Evolutionary conservation across 2,888 invertebrate genomes (phyloP).

Genomic region (Caenorhabditis sinica): DNA sequence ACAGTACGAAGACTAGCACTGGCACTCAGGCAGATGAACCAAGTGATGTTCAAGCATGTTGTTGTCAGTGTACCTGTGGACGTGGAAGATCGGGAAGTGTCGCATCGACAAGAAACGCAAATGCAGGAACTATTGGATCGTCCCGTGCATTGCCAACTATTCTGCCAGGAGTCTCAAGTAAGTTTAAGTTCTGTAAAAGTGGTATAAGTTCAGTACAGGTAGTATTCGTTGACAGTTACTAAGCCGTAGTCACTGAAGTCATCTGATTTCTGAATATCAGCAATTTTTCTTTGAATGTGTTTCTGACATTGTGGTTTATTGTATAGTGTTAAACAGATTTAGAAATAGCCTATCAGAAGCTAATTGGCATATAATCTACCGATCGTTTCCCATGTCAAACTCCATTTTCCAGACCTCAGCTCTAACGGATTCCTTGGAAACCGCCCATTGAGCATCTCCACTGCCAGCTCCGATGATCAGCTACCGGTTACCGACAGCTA

Average conservation of each 20-base stretch:
- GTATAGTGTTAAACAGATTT: too few species aligned
- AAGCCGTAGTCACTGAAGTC: too few species aligned
- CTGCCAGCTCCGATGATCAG: conserved; percentile 20
- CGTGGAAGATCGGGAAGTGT: not conserved
- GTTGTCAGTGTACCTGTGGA: conserved; percentile 19
- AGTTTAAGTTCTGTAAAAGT: not conserved
- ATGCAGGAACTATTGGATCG: conserved; percentile 6
- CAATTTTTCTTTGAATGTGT: too few species aligned
- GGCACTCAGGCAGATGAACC: not conserved
- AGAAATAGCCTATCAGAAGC: too few species aligned
- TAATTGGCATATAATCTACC: too few species aligned
- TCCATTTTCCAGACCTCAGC: not conserved
- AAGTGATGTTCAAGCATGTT: not conserved
- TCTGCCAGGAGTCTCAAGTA: conserved; percentile 14
- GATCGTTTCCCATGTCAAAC: not conserved
- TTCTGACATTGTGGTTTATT: too few species aligned
- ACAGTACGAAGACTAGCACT: not conserved
- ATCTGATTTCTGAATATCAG: too few species aligned
- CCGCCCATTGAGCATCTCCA: conserved; percentile 25
- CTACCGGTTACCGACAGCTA: conserved; percentile 4
- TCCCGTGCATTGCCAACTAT: conserved; percentile 21
- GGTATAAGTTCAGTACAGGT: too few species aligned
- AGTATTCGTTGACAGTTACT: too few species aligned
- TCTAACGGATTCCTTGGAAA: not conserved
- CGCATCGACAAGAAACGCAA: not conserved